These are phyloP conservation scores for Spicauda simplicius DNA, from an alignment of 2,888 invertebrate species.

Conservation along the genomic window DNA sequence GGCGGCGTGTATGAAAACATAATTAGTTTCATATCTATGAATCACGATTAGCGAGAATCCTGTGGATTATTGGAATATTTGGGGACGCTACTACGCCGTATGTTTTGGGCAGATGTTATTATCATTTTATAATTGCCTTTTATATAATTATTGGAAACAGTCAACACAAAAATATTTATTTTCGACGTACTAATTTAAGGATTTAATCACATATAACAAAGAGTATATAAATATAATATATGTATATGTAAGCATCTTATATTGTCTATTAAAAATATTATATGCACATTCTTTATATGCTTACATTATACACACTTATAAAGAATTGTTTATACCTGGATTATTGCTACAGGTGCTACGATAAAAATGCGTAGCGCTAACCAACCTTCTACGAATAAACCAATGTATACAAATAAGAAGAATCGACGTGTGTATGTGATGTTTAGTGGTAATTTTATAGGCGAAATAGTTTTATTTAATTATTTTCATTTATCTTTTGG, in stretches of 20 bases:
- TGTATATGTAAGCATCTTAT: too few species aligned
- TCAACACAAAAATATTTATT: too few species aligned
- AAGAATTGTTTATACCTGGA: background rate
- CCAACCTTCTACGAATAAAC: constrained; percentile 9
- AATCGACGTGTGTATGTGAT: background rate
- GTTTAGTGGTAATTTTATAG: background rate
- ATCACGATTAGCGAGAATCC: constrained; percentile 63
- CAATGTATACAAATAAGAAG: background rate
- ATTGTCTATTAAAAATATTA: too few species aligned
- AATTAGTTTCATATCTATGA: constrained; percentile 76
- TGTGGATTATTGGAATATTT: constrained; percentile 31
- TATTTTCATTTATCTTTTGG: too few species aligned
- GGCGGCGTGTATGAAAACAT: constrained; percentile 72
- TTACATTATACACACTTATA: too few species aligned
- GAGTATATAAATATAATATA: too few species aligned
- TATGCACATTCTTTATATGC: too few species aligned
- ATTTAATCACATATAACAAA: too few species aligned
- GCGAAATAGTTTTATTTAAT: background rate
- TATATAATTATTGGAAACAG: background rate
- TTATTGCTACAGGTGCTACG: constrained; percentile 16
- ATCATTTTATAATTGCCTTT: background rate
- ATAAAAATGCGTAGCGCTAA: constrained; percentile 3
- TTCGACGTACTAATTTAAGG: too few species aligned
- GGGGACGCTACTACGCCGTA: constrained; percentile 1
- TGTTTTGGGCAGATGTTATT: constrained; percentile 19